Evolutionary conservation across 2,113 vertebrate species (phyloP).

Genomic region (Serranochromis macrocephalus): DNA sequence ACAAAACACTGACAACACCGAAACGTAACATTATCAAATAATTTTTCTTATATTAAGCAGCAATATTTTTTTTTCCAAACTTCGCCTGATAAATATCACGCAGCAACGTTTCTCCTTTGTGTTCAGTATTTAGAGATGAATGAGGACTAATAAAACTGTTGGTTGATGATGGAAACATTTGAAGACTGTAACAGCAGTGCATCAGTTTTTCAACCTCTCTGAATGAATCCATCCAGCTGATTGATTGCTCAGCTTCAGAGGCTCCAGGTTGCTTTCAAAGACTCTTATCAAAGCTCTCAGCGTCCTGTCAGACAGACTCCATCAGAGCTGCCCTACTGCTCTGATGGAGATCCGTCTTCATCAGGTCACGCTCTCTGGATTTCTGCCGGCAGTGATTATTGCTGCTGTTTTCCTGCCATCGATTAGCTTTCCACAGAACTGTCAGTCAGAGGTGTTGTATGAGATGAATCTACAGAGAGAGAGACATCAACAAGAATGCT

Average conservation of each 20-base stretch:
- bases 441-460: background rate
- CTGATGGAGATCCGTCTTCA: constrained; percentile 2
- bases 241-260: background rate
- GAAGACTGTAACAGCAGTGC: background rate
- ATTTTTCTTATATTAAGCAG: background rate
- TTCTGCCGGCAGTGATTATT: constrained; percentile 17
- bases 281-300: constrained; percentile 20
- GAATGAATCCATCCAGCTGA: constrained; percentile 4
- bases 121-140: background rate
- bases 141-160: background rate
- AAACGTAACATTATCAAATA: too few species aligned
- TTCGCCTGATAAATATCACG: background rate
- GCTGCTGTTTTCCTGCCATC: constrained; percentile 19
- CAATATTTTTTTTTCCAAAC: background rate
- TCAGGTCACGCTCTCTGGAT: background rate
- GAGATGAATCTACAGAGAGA: background rate
- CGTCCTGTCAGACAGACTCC: background rate
- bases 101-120: background rate
- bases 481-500: constrained; percentile 13
- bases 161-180: background rate
- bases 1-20: too few species aligned
- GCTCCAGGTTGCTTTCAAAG: background rate
- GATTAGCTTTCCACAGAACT: constrained; percentile 17
- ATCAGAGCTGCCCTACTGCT: background rate
- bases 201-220: background rate